Base-by-base conservation (phyloP, 53 echinoderm and acorn worm genomes). In the Echinometra lucunter region DNA sequence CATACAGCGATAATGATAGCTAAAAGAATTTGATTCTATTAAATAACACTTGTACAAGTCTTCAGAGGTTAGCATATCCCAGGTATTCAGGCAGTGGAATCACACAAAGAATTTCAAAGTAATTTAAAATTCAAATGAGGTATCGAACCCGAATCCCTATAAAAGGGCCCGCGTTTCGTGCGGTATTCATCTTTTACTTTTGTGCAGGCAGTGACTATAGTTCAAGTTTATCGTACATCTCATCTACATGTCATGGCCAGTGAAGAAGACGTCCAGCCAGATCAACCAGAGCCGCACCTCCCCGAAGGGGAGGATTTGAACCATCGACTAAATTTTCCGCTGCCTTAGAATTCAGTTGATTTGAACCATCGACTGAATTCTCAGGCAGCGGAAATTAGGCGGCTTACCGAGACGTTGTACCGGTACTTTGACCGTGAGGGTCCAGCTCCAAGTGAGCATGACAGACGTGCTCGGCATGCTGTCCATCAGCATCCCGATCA, bases 61-160 rank as follows among this genome's bases (percentile, higher is more conserved):
- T 85, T 85, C 85, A 85, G 85, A 85, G 85, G 81, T 81, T 85
- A 85, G 45, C 85, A 85, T 85, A 47, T 85, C 85, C 45, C 85
- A 85, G 85, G 85, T 85, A 47, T 49, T 85, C 45, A 85, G 85
- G 85, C 85, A 85, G 85, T 85, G 85, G 49, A 85, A 49, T 85
- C 85, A 85, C 45, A 85, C 45, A 45, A 85, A 47, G 49, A 49
- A 85, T 45, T 85, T 85, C 85, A 85, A 85, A 85, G 85, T 85
- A 85, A 85, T 85, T 85, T 85, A 45, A 85, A 85, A 19, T 85
- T 85, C 47, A 85, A 85, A 85, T 45, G 45, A 85, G 45, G 45
- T 6, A 34, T 7, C 72, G 72, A 72, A 37, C 72, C 72, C 72
- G 35, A 69, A 32, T 69, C 69, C 2, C 69, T 72, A 72, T 72